These are phyloP conservation scores for Eudasyphora cyanicolor DNA, from an alignment of 2,888 invertebrate species.

Conservation along the genomic window DNA sequence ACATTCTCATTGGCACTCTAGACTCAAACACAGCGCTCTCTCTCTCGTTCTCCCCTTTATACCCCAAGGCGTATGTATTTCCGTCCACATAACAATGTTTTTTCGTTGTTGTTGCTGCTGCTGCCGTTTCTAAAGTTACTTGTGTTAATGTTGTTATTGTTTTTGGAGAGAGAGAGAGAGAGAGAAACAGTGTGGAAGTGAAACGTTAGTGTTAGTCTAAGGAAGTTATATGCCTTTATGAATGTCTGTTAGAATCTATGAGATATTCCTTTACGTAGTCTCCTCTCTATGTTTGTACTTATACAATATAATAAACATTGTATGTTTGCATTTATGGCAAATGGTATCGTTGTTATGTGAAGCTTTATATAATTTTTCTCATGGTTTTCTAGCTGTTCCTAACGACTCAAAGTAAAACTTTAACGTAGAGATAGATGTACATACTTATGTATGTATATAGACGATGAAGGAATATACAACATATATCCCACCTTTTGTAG, in stretches of 20 bases:
- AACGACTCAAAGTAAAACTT: neutral
- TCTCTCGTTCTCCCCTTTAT: too few species aligned
- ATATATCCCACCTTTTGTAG: conserved; percentile 26
- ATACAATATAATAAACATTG: too few species aligned
- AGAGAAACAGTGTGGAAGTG: too few species aligned
- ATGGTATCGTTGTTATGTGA: neutral
- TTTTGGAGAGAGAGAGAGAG: too few species aligned
- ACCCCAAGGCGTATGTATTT: neutral
- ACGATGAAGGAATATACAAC: too few species aligned
- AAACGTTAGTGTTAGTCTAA: neutral
- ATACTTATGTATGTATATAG: too few species aligned
- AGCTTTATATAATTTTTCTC: neutral
- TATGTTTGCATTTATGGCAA: neutral
- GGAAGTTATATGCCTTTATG: conserved; percentile 1
- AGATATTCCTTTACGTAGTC: neutral
- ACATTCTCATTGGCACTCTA: neutral
- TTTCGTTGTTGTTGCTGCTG: too few species aligned
- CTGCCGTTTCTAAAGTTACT: conserved; percentile 8
- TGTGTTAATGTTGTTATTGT: conserved; percentile 9
- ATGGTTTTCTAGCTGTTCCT: neutral
- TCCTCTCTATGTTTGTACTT: neutral
- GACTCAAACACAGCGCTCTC: neutral
- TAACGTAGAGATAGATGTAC: too few species aligned
- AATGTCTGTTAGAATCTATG: neutral
- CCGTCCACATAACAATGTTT: neutral